These are phyloP conservation scores for Hoplostethus atlanticus DNA, from an alignment of 2,797 vertebrate genomes.

Conservation along the genomic window DNA sequence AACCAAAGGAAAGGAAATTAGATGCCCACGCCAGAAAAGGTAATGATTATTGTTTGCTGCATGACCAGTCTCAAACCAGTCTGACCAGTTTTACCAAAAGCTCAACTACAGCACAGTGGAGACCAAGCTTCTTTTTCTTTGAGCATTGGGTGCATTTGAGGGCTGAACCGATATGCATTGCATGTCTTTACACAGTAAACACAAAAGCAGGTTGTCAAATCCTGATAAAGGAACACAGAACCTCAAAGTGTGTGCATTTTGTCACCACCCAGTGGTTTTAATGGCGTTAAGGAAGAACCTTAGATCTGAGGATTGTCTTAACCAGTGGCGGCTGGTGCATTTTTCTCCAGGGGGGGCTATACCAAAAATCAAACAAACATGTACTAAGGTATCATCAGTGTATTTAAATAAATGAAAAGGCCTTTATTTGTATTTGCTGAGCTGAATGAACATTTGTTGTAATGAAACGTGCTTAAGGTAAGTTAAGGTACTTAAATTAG, in stretches of 20 bases:
- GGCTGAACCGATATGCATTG: background rate
- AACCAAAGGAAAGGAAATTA: constrained; percentile 27
- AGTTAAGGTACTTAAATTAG: too few species aligned
- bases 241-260: background rate
- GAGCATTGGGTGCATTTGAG: background rate
- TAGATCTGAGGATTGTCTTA: background rate
- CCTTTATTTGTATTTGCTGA: too few species aligned
- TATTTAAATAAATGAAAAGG: too few species aligned
- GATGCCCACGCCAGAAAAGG: background rate
- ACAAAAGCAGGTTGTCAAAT: background rate
- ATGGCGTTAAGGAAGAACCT: too few species aligned
- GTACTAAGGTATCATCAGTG: too few species aligned
- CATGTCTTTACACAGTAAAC: background rate
- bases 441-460: too few species aligned
- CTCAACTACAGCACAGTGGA: background rate
- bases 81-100: background rate
- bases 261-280: constrained; percentile 50
- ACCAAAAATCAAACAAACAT: too few species aligned
- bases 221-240: background rate
- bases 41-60: too few species aligned
- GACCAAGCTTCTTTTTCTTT: background rate
- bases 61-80: background rate
- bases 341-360: too few species aligned
- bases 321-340: too few species aligned
- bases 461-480: too few species aligned